Base-by-base conservation (phyloP, 2,113 vertebrate species). In the Atractosteus spatula region DNA sequence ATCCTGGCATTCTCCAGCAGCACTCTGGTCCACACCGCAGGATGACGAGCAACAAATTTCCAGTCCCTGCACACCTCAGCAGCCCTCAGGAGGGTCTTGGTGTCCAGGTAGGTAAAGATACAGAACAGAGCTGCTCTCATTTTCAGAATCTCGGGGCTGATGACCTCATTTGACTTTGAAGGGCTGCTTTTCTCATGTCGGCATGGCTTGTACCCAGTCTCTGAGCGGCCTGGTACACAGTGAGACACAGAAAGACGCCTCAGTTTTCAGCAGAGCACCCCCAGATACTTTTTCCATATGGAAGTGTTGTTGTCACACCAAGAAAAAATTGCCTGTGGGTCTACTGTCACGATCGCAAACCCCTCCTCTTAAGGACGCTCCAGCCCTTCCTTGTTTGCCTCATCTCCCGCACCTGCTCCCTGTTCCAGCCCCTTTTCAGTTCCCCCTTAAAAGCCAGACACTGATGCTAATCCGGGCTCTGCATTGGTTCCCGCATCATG, bases 101-200 rank as follows among this genome's bases (percentile, higher is more conserved):
- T 98, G 81, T 99, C 96, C 88, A 99, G 85, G 88, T 99, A 99
- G 76, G 97, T 99, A 88, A 99, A 99, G 90, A 99, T 98, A 80
- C 97, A 99, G 88, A 98, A 99, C 2, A 99, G 92, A 2, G 97
- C 96, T 0, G 96, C 97, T 2, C 97, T 80, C 95, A 98, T 99
- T 90, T 99, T 99, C 81, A 99, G 93, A 78, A 98, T 93, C 87
- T 99, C 97, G 0, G 97, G 96, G 85, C 96, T 98, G 92, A 99
- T 98, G 76, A 99, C 97, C 84, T 98, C 96, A 0, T 94, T 96
- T 77, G 90, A 94, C 80, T 92, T 94, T 0, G 94, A 94, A 0
- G 94, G 95, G 88, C 94, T 93, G 68, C 90, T 94, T 81, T 94
- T 91, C 76, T 98, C 95, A 0, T 92, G 89, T 62, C 94, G 88